A percentile compares a stretch with the other conserved stretches of the same genome.
phyloP scores from a whole-genome alignment of 2,113 vertebrate species.

The Sorex araneus region DNA sequence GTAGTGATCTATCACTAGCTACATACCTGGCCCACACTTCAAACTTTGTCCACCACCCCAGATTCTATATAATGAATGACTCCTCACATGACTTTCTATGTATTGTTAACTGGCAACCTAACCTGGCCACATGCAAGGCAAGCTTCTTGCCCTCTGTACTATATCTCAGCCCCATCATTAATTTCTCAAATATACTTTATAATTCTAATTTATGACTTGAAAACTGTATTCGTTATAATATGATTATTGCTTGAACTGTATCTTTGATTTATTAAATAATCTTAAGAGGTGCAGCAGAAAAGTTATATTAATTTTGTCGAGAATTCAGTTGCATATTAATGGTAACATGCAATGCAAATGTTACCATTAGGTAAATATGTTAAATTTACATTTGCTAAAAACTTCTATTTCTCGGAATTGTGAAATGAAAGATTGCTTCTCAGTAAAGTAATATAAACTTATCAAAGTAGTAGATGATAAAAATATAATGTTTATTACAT shows the following conservation, averaged over 20 bases:
- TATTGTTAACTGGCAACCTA: neutral
- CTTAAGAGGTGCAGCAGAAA: constrained; percentile 74
- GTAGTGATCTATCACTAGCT: no score
- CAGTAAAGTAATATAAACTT: constrained; percentile 45
- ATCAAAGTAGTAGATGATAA: neutral
- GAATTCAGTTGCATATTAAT: constrained; percentile 75
- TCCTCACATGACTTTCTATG: neutral
- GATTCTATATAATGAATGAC: neutral
- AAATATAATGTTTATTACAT: constrained; percentile 3
- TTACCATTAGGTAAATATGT: neutral
- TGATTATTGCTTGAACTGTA: constrained; percentile 73
- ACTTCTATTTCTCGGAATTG: constrained; percentile 67
- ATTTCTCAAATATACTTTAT: no score
- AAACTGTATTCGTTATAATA: constrained; percentile 78
- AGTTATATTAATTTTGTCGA: constrained; percentile 71
- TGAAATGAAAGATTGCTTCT: constrained; percentile 65
- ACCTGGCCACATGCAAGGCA: no score
- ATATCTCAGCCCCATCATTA: no score
- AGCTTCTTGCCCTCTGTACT: no score
- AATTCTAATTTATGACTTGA: constrained; percentile 19
- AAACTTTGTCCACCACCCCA: neutral
- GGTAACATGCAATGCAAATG: constrained; percentile 30
- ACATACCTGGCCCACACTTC: neutral
- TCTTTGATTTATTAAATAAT: constrained; percentile 83
- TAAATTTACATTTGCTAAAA: constrained; percentile 73